Evolutionary conservation across 2,888 invertebrate species (phyloP), one percentile per base, ranked within the genome.

Genomic region (Tipula lateralis): DNA sequence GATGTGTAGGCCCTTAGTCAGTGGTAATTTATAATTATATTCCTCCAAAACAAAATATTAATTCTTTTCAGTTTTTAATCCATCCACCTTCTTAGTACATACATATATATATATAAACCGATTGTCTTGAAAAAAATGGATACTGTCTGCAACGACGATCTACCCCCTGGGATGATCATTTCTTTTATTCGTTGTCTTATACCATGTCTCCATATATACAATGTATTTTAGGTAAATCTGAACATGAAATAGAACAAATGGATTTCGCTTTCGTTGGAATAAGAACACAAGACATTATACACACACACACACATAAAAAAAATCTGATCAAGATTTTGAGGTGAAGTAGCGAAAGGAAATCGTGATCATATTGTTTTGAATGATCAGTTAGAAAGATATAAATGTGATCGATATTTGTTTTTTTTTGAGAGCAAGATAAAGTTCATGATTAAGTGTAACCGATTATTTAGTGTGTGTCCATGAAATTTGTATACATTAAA

Each of bases 201-300:
- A 66, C 66, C 66, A 66, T 44, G 44, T 44, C 44, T 44, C 44
- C 44, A 44, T n/a, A 44, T 5, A 44, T 44, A 44, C 0, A 44
- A 44, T 66, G n/a, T n/a, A 44, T 66, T 66, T 66, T 66, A 24
- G 66, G 66, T 66, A 66, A 66, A 66, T 66, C 24, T 9, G 24
- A 66, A 66, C 66, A 66, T 66, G 66, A 66, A 66, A 66, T 66
- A 66, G 66, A 66, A 66, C 66, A 66, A 66, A 66, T 66, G 66
- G 66, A 66, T 66, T 66, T 66, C 66, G 66, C 66, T 66, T 66
- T 66, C 66, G 66, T 24, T 66, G 24, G 66, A 66, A 24, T 66
- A 66, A 66, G 66, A 66, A 66, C 44, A 39, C 39, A n/a, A 16
- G 36, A 36, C 32, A 32, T 32, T n/a, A n/a, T n/a, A n/a, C n/a